Percentiles rank a stretch among this genome's conserved stretches.
phyloP scores from a whole-genome alignment of 2,797 vertebrate species.

The Varecia variegata region DNA sequence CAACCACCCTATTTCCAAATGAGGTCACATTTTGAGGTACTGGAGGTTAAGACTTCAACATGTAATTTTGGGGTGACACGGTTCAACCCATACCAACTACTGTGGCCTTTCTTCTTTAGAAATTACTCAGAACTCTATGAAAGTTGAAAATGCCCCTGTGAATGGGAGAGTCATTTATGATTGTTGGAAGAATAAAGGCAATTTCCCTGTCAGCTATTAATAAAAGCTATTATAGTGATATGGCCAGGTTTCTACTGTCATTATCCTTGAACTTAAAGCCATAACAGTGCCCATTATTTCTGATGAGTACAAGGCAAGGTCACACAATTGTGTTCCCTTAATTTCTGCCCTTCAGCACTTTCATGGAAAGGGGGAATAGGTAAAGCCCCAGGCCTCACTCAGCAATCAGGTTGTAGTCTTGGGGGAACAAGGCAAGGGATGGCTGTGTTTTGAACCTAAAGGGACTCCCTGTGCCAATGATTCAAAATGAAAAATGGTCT shows the following conservation, averaged over 20 bases:
- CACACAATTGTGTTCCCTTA: background rate
- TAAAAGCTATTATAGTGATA: background rate
- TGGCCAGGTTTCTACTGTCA: background rate
- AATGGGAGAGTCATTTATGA: background rate
- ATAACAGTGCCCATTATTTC: background rate
- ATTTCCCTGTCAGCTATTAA: background rate
- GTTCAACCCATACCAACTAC: background rate
- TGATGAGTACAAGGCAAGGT: background rate
- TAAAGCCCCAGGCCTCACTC: background rate
- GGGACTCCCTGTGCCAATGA: background rate
- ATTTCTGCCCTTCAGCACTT: background rate
- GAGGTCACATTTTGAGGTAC: background rate
- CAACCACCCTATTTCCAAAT: background rate
- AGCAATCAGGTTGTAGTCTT: background rate
- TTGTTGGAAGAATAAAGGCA: background rate
- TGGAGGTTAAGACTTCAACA: background rate
- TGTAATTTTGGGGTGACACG: background rate
- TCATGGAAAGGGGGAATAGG: background rate
- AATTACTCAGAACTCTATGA: background rate
- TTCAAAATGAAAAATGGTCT: background rate
- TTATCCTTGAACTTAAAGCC: constrained; percentile 9
- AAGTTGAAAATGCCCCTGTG: background rate
- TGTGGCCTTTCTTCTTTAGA: background rate
- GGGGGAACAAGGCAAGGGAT: background rate
- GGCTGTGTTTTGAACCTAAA: background rate